Base-by-base conservation (phyloP, 2,113 vertebrate species). In the Tauraco erythrolophus region DNA sequence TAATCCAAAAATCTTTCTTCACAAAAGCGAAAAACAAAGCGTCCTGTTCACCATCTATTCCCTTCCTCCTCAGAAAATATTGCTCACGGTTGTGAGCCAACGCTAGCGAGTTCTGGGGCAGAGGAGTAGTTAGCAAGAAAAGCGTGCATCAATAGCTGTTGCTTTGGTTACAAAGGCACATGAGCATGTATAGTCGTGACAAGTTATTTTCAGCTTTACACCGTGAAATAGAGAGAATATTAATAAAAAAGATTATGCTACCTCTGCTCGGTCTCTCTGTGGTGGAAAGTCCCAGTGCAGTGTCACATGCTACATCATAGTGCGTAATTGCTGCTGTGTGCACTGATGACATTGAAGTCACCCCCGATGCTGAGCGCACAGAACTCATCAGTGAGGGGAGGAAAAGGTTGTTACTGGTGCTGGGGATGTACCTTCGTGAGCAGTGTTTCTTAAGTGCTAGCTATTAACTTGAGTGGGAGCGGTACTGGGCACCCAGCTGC, bases 141-240 rank as follows among this genome's bases (percentile, higher is more conserved):
- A 46, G 56, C 2, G 24, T 88, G 82, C 64, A 95, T 94, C 74
- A 94, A 94, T 94, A 97, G 95, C 97, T 94, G 96, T 97, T 97
- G 97, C 97, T 97, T 95, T 88, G 92, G 95, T 94, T 95, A 94
- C 90, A 97, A 95, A 96, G 76, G 78, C 95, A 91, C 69, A 93
- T 74, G 79, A 94, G 74, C 84, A 80, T 48, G 70, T 66, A 89
- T 5, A 74, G 91, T 88, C 62, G 70, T 94, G 95, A 96, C 75
- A 91, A 96, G 89, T 77, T 97, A 97, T 97, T 98, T 97, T 96
- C 94, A 94, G 93, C 33, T 76, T 94, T 91, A 56, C 75, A 78
- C 61, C 33, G 11, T 24, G 94, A 96, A 94, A 94, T 70, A 89
- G 92, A 93, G 84, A 94, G 96, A 95, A 92, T 94, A 80, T 83